These are phyloP conservation scores for Pantherophis guttatus DNA, from an alignment of 2,113 vertebrate species.

Conservation along the genomic window DNA sequence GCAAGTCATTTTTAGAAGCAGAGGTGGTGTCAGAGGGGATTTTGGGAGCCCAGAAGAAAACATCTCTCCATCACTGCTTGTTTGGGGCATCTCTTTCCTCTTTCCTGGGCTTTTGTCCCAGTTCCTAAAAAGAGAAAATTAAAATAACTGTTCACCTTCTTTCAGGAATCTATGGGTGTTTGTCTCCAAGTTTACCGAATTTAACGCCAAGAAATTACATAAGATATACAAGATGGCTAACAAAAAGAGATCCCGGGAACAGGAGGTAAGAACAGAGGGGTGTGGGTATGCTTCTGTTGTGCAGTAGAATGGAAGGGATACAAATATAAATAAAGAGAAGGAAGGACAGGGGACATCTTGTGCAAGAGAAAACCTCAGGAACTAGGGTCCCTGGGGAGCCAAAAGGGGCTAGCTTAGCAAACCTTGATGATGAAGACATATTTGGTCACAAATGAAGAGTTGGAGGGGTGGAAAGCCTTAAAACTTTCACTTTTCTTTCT, in stretches of 20 bases:
- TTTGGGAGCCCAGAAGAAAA: no score
- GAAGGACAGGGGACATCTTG: background rate
- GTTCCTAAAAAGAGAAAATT: slow-evolving; percentile 4
- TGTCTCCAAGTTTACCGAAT: slow-evolving; percentile 99
- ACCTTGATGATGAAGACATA: background rate
- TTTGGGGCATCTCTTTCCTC: no score
- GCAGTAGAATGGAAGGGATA: background rate
- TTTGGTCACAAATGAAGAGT: background rate
- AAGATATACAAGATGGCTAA: slow-evolving; percentile 98
- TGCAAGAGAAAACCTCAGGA: background rate
- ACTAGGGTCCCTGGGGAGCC: background rate
- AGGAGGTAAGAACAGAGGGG: slow-evolving; percentile 77
- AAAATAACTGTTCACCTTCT: background rate
- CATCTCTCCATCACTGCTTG: no score
- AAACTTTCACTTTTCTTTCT: background rate
- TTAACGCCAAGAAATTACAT: slow-evolving; percentile 94
- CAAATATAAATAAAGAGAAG: background rate
- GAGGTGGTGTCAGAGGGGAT: no score
- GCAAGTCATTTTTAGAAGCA: no score
- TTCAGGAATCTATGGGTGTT: slow-evolving; percentile 98
- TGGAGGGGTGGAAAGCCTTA: background rate
- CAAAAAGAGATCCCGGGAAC: slow-evolving; percentile 94
- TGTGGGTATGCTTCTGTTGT: background rate
- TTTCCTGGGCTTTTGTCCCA: no score
- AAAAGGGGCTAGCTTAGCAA: background rate